These are phyloP conservation scores for Drosophila acutilabella DNA, from an alignment of 2,888 invertebrate species.

Conservation along the genomic window DNA sequence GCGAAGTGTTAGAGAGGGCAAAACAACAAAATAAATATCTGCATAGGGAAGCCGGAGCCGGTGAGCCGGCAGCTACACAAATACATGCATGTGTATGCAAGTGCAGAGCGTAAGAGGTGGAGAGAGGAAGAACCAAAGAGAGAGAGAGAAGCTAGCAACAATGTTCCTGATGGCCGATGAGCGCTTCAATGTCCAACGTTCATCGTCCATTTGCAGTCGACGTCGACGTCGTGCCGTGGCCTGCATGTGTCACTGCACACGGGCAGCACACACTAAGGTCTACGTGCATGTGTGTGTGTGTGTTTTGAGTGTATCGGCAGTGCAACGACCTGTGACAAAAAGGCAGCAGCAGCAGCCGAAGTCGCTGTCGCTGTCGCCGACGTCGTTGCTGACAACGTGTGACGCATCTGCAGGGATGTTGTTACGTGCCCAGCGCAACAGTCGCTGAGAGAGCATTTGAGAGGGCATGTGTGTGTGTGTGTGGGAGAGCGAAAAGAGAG, in stretches of 20 bases:
- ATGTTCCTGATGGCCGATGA: slow-evolving; percentile 58
- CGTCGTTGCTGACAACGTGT: slow-evolving; percentile 64
- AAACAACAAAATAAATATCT: slow-evolving; percentile 48
- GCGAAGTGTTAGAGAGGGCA: slow-evolving; percentile 20
- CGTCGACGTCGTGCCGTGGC: slow-evolving; percentile 52
- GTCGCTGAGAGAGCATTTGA: slow-evolving; percentile 39
- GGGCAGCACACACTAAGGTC: slow-evolving; percentile 42
- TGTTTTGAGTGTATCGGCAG: slow-evolving; percentile 52
- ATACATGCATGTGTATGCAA: neutral
- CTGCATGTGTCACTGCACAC: slow-evolving; percentile 77
- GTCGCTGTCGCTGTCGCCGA: slow-evolving; percentile 22
- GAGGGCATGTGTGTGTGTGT: slow-evolving; percentile 9
- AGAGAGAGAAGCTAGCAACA: slow-evolving; percentile 33
- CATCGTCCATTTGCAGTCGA: slow-evolving; percentile 51
- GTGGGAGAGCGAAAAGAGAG: slow-evolving; percentile 26
- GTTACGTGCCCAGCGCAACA: slow-evolving; percentile 71
- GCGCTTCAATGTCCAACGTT: slow-evolving; percentile 22
- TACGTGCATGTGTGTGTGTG: slow-evolving; percentile 25
- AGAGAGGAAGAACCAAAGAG: slow-evolving; percentile 10
- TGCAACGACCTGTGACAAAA: slow-evolving; percentile 79
- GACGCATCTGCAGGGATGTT: slow-evolving; percentile 78
- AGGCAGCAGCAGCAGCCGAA: slow-evolving; percentile 62
- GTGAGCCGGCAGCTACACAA: slow-evolving; percentile 52
- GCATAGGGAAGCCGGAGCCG: slow-evolving; percentile 58
- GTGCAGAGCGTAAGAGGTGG: slow-evolving; percentile 3